These are phyloP conservation scores for Drosophila kikkawai DNA, from an alignment of 1,140 invertebrate genomes.

Conservation along the genomic window DNA sequence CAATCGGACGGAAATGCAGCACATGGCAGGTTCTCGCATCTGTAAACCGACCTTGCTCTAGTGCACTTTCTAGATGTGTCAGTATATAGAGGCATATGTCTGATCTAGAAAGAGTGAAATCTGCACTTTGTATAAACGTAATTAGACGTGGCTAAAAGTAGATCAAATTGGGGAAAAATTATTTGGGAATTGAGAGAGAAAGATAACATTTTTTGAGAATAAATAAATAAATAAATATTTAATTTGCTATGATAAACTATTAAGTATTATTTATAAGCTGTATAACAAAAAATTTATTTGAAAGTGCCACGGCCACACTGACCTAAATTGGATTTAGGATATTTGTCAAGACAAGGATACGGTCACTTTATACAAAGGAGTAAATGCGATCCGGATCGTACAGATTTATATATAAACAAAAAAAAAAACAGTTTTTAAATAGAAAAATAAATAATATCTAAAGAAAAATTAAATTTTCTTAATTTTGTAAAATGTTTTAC, in stretches of 20 bases:
- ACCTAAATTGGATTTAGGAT: not conserved
- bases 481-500: too few relatives aligned
- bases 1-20: conserved; percentile 60
- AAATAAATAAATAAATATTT: not conserved
- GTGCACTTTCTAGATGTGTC: conserved; percentile 17
- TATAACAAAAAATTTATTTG: too few relatives aligned
- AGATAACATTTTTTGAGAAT: too few relatives aligned
- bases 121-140: conserved; percentile 10
- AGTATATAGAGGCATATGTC: not conserved
- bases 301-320: not conserved
- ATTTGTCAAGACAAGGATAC: not conserved
- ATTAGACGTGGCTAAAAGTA: conserved; percentile 14
- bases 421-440: too few relatives aligned
- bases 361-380: not conserved
- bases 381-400: too few relatives aligned
- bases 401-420: too few relatives aligned
- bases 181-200: not conserved
- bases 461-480: too few relatives aligned
- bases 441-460: too few relatives aligned
- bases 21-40: conserved; percentile 9
- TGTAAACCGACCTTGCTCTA: conserved; percentile 38
- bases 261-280: not conserved
- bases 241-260: not conserved
- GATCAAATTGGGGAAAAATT: not conserved
- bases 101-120: conserved; percentile 13